Evolutionary conservation across 2,888 invertebrate species (phyloP).

Genomic region (Temnothorax ravouxi): DNA sequence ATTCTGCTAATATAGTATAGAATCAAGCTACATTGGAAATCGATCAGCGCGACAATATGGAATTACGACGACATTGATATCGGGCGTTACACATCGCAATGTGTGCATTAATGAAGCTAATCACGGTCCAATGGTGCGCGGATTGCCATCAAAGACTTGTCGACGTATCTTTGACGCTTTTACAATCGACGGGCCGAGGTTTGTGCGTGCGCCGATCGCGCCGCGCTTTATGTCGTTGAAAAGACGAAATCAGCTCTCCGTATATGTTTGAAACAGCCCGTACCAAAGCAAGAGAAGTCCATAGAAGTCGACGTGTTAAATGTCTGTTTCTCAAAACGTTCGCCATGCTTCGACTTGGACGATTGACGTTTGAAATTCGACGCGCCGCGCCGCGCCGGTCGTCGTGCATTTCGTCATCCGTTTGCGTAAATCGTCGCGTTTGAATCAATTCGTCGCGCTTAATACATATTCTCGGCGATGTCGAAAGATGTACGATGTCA

Average conservation of each 20-base stretch:
- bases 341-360: conserved; percentile 20
- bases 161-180: conserved; percentile 47
- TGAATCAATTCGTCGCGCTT: conserved; percentile 40
- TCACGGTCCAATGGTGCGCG: conserved; percentile 24
- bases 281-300: conserved; percentile 6
- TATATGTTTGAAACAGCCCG: conserved; percentile 18
- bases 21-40: conserved; percentile 38
- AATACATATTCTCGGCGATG: conserved; percentile 15
- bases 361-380: conserved; percentile 51
- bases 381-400: not conserved
- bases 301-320: conserved; percentile 38
- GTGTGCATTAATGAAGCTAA: conserved; percentile 42
- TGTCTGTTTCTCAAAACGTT: conserved; percentile 28
- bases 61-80: conserved; percentile 42
- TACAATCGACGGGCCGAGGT: conserved; percentile 5
- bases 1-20: not conserved
- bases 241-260: conserved; percentile 37
- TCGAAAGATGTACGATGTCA: conserved; percentile 5
- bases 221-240: conserved; percentile 41
- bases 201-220: not conserved
- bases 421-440: conserved; percentile 46
- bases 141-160: conserved; percentile 38
- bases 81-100: not conserved
- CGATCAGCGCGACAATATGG: conserved; percentile 25
- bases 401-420: conserved; percentile 18